Conservation (phyloP, 2,888 invertebrate species). For the Taphrorychus bicolor region DNA sequence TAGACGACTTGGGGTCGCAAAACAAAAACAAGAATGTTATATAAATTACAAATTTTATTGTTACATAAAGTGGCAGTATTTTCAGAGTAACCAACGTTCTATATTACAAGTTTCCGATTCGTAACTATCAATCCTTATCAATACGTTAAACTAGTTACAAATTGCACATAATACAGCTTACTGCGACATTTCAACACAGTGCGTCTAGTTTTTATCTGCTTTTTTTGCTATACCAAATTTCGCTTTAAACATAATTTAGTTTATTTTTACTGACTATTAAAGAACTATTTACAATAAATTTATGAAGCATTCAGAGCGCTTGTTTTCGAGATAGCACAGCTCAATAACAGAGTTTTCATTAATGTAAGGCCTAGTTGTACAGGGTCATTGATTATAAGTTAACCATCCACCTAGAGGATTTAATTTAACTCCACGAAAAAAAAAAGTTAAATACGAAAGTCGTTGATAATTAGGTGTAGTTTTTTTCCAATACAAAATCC, state of each 20-base stretch:
- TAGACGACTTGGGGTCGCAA: too few species aligned
- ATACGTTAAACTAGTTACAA: conserved; percentile 2
- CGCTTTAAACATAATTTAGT: background rate
- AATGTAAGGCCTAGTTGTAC: too few species aligned
- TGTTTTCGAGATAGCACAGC: too few species aligned
- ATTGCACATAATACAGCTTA: conserved; percentile 44
- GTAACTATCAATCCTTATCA: background rate
- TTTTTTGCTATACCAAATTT: background rate
- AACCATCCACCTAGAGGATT: too few species aligned
- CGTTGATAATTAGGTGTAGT: too few species aligned
- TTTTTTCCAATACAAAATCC: too few species aligned
- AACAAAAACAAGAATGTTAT: conserved; percentile 18
- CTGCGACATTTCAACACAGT: conserved; percentile 26
- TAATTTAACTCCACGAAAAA: too few species aligned
- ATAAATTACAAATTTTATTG: conserved; percentile 55
- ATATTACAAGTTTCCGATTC: background rate
- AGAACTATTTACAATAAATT: background rate
- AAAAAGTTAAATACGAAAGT: too few species aligned
- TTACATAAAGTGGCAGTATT: conserved; percentile 54
- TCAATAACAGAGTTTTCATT: too few species aligned
- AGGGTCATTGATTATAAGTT: too few species aligned
- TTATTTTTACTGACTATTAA: background rate
- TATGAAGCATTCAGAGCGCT: too few species aligned
- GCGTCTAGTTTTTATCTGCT: background rate
- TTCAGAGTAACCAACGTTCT: conserved; percentile 50